These are phyloP conservation scores for Hemitrygon akajei DNA, from an alignment of 2,797 vertebrate genomes.

Conservation along the genomic window DNA sequence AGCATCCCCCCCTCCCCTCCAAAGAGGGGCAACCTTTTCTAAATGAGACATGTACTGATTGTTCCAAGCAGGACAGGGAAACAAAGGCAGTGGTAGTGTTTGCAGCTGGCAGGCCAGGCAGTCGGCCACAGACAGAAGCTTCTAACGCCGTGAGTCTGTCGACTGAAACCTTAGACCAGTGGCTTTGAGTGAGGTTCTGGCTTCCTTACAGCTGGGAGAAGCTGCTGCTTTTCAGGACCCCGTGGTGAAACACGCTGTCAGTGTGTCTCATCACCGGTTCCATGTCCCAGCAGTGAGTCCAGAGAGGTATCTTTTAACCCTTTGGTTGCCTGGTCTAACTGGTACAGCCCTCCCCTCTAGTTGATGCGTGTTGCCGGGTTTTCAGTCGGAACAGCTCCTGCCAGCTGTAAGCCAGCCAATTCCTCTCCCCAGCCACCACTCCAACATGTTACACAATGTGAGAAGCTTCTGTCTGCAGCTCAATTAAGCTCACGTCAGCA, in stretches of 20 bases:
- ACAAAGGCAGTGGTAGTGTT: not conserved
- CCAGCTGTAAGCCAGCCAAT: too few species aligned
- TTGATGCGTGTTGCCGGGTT: too few species aligned
- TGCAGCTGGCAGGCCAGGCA: not conserved
- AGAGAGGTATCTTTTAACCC: not conserved
- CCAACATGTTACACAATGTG: too few species aligned
- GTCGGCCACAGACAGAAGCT: not conserved
- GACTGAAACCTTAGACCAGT: not conserved
- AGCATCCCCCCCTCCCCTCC: not conserved
- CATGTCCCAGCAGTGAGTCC: not conserved
- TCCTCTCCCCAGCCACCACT: too few species aligned
- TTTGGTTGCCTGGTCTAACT: not conserved
- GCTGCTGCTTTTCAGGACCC: not conserved
- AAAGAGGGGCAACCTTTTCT: not conserved
- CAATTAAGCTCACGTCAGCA: too few species aligned
- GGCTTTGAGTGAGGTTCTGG: not conserved
- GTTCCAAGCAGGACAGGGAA: not conserved
- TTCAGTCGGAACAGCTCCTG: too few species aligned
- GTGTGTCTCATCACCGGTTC: not conserved
- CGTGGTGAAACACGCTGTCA: not conserved
- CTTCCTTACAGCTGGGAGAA: not conserved
- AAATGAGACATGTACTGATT: not conserved
- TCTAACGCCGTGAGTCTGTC: not conserved
- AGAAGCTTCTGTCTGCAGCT: too few species aligned
- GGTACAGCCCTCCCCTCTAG: not conserved